Conservation (phyloP, 2,797 vertebrate genomes). For the Pteronotus mesoamericanus region DNA sequence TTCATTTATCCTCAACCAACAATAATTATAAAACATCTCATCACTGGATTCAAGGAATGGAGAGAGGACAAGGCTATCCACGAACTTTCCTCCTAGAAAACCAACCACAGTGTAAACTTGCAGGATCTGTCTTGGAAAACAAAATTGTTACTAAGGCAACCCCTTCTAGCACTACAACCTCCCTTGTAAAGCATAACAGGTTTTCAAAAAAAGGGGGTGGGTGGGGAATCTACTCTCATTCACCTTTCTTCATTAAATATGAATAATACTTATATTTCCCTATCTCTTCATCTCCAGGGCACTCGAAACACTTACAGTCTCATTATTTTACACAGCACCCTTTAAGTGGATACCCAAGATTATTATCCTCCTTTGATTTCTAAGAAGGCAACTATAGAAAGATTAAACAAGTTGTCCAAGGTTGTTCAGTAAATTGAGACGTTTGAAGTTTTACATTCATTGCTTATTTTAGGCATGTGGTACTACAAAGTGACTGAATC, state of each 20-base stretch:
- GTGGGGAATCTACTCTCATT: not conserved
- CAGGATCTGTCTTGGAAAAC: not conserved
- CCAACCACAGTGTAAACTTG: not conserved
- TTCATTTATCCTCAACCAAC: not conserved
- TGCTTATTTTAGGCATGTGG: not conserved
- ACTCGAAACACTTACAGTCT: slow-evolving; percentile 45
- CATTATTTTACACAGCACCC: slow-evolving; percentile 26
- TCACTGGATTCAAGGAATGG: not conserved
- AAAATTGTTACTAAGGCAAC: slow-evolving; percentile 16
- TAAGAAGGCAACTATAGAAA: slow-evolving; percentile 47
- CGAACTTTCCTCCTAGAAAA: slow-evolving; percentile 29
- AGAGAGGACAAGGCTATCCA: not conserved
- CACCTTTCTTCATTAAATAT: slow-evolving; percentile 35
- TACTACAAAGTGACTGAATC: not conserved
- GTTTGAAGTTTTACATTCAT: not conserved
- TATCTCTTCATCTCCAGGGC: slow-evolving; percentile 44
- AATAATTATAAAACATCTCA: slow-evolving; percentile 31
- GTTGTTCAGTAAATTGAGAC: not conserved
- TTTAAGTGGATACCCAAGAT: slow-evolving; percentile 47
- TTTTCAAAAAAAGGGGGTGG: not conserved
- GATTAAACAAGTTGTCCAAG: slow-evolving; percentile 20
- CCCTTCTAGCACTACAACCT: not conserved
- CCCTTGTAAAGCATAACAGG: not conserved
- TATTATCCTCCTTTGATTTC: slow-evolving; percentile 51
- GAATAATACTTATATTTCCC: slow-evolving; percentile 19